Evolutionary conservation across 2,888 invertebrate genomes (phyloP).

Genomic region (Abrostola triplasia): DNA sequence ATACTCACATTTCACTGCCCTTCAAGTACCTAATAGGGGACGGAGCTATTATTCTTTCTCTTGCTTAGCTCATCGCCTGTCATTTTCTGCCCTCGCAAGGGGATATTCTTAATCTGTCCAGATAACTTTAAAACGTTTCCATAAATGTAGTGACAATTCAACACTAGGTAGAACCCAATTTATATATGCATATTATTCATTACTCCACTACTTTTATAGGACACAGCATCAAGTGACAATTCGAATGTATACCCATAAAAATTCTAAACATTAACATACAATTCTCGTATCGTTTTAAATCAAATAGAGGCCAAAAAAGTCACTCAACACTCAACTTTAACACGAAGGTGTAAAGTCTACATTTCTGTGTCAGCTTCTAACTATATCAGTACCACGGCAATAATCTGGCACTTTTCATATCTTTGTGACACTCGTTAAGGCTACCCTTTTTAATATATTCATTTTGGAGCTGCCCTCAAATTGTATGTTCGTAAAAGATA

Average conservation of each 20-base stretch:
- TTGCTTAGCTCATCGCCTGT: too few species aligned
- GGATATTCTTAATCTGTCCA: neutral
- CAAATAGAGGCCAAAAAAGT: neutral
- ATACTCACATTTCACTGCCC: too few species aligned
- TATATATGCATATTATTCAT: constrained; percentile 36
- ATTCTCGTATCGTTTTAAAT: constrained; percentile 40
- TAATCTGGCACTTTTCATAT: constrained; percentile 42
- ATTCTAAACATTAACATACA: constrained; percentile 45
- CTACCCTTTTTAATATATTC: constrained; percentile 47
- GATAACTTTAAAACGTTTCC: neutral
- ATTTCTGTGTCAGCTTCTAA: neutral
- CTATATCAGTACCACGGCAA: constrained; percentile 22
- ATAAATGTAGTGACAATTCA: constrained; percentile 16
- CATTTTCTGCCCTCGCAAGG: neutral
- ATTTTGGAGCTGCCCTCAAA: constrained; percentile 29
- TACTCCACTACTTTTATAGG: constrained; percentile 20
- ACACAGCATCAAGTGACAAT: constrained; percentile 19
- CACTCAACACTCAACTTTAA: constrained; percentile 9
- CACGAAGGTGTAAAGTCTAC: rapidly evolving
- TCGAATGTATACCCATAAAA: constrained; percentile 34
- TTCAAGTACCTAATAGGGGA: too few species aligned
- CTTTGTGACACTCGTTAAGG: constrained; percentile 32
- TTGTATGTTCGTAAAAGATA: constrained; percentile 26
- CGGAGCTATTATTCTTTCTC: too few species aligned
- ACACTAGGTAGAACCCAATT: constrained; percentile 33